Evolutionary conservation across 2,113 vertebrate genomes (phyloP).

Genomic region (Mixornis gularis): DNA sequence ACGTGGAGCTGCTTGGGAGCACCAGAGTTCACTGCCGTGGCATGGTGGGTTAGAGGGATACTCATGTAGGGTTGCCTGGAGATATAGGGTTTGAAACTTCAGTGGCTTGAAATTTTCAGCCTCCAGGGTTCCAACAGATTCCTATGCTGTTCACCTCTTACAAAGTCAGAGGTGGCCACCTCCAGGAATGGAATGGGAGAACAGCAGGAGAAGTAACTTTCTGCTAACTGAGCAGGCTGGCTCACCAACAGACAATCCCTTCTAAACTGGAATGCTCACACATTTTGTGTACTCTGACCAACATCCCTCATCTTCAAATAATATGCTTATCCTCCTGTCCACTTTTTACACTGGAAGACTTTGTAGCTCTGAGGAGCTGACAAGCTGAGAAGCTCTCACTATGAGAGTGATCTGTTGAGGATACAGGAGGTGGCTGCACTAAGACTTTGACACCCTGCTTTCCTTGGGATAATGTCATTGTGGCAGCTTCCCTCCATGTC

Average conservation of each 20-base stretch:
- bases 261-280: neutral
- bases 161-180: neutral
- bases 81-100: neutral
- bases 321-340: neutral
- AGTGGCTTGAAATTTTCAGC: neutral
- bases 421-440: neutral
- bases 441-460: neutral
- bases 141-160: neutral
- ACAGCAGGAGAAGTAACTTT: neutral
- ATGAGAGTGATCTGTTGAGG: neutral
- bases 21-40: neutral
- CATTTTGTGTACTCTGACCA: neutral
- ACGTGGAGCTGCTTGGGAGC: neutral
- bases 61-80: rapidly evolving
- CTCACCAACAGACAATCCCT: neutral
- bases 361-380: neutral
- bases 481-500: neutral
- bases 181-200: neutral
- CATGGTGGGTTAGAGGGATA: neutral
- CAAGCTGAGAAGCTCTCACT: neutral
- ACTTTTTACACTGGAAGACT: neutral
- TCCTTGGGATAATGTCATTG: neutral
- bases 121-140: neutral
- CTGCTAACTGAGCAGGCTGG: neutral
- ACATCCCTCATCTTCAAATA: neutral